These are phyloP conservation scores for Notamacropus eugenii DNA, from an alignment of 2,797 vertebrate species.

Conservation along the genomic window DNA sequence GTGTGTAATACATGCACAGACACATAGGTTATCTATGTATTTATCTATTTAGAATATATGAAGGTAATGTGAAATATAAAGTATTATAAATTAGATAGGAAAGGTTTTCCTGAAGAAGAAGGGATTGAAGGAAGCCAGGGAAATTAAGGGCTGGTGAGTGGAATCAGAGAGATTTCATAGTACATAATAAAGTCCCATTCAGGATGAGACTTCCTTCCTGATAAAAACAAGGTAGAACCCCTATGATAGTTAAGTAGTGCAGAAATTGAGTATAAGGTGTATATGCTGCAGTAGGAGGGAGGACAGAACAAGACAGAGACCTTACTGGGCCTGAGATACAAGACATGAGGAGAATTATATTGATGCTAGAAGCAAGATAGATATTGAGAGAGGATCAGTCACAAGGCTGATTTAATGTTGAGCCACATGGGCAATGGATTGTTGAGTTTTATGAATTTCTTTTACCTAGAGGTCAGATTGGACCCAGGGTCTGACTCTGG, in stretches of 20 bases:
- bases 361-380: background rate
- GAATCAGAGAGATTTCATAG: background rate
- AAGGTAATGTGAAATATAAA: background rate
- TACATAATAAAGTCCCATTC: background rate
- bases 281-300: background rate
- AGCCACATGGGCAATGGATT: background rate
- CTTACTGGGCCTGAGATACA: background rate
- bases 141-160: background rate
- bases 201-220: background rate
- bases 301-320: background rate
- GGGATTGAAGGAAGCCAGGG: background rate
- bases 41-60: too few species aligned
- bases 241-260: background rate
- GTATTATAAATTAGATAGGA: background rate
- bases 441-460: background rate
- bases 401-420: background rate
- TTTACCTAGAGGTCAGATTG: background rate
- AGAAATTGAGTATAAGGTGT: background rate
- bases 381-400: background rate
- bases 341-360: background rate
- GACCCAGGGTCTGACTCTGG: background rate
- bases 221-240: background rate
- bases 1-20: too few species aligned
- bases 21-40: too few species aligned
- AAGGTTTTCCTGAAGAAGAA: background rate